These are phyloP conservation scores for Panopea generosa DNA, from an alignment of 2,888 invertebrate species.

Conservation along the genomic window DNA sequence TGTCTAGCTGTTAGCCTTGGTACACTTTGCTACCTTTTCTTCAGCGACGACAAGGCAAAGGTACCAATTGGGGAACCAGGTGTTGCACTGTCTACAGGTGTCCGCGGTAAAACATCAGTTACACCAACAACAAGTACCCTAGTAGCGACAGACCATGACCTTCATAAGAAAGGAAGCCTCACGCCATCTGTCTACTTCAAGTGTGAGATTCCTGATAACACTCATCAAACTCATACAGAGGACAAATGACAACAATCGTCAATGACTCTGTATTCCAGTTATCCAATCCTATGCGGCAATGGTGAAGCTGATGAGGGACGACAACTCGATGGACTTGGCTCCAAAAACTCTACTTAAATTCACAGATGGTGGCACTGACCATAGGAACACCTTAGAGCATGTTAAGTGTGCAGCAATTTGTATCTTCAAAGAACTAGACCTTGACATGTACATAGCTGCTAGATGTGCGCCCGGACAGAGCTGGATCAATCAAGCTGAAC, in stretches of 20 bases:
- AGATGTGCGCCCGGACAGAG: conserved; percentile 54
- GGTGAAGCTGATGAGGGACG: conserved; percentile 3
- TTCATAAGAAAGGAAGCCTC: conserved; percentile 20
- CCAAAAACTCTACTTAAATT: conserved; percentile 15
- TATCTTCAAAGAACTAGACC: conserved; percentile 31
- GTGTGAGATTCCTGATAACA: conserved; percentile 19
- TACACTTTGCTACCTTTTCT: neutral
- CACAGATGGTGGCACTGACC: conserved; percentile 40
- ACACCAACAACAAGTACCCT: conserved; percentile 22
- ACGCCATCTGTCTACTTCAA: conserved; percentile 32
- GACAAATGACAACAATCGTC: conserved; percentile 19
- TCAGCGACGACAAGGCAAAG: conserved; percentile 51
- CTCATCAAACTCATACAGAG: conserved; percentile 23
- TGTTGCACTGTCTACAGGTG: conserved; percentile 30
- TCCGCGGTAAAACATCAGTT: conserved; percentile 31
- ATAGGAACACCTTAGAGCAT: conserved; percentile 23
- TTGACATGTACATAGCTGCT: conserved; percentile 31
- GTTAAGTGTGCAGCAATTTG: conserved; percentile 36
- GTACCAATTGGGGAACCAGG: conserved; percentile 44
- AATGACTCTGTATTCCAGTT: conserved; percentile 24
- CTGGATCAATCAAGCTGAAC: conserved; percentile 38
- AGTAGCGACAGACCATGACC: conserved; percentile 41
- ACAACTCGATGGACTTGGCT: neutral
- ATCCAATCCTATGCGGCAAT: conserved; percentile 28
- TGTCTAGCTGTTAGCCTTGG: conserved; percentile 11